Evolutionary conservation across 2,797 vertebrate genomes (phyloP).

Genomic region (Sternotherus odoratus): DNA sequence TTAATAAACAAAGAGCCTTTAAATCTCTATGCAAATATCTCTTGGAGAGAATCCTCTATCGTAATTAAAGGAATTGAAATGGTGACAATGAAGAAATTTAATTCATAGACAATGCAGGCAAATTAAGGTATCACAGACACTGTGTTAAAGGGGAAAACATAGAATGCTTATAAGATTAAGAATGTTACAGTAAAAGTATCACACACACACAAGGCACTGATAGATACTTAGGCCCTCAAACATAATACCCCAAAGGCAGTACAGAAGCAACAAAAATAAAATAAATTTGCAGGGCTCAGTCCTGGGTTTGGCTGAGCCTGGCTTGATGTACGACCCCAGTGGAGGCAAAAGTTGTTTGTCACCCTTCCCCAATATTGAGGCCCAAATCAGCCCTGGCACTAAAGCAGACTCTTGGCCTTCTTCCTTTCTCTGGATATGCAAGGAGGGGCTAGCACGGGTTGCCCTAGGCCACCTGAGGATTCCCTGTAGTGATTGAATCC

Average conservation of each 20-base stretch:
- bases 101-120: background rate
- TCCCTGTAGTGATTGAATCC: background rate
- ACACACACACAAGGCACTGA: background rate
- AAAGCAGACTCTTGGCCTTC: background rate
- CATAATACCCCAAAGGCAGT: background rate
- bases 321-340: background rate
- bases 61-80: background rate
- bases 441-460: background rate
- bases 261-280: background rate
- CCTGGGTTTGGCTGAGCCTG: background rate
- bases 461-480: background rate
- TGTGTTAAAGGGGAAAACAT: background rate
- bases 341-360: background rate
- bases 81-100: background rate
- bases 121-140: slow-evolving; percentile 9
- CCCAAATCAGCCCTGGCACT: background rate
- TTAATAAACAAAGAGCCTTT: background rate
- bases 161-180: background rate
- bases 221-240: background rate
- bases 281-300: background rate
- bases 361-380: background rate
- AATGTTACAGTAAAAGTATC: background rate
- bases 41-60: background rate
- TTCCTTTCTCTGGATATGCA: background rate
- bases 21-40: background rate